Percentiles rank a stretch among this genome's conserved stretches.
These are phyloP conservation scores for Geopemphigus sp. DNA, from an alignment of 1,140 invertebrate species.

Conservation along the genomic window DNA sequence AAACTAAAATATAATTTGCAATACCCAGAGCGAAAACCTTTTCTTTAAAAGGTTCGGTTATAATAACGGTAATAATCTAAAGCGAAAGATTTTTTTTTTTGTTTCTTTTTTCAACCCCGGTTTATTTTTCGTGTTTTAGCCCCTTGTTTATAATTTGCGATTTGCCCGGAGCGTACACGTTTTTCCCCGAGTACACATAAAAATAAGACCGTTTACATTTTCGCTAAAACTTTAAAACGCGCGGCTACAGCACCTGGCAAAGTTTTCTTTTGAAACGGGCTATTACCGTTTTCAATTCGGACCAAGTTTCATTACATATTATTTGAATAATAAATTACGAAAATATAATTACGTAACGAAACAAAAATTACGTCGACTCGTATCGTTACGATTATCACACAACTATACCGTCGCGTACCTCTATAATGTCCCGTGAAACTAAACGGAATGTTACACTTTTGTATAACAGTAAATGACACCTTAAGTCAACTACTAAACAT, in stretches of 20 bases:
- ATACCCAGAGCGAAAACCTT: not conserved
- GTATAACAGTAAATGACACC: too few species aligned
- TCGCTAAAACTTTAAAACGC: constrained; percentile 23
- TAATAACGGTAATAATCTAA: constrained; percentile 30
- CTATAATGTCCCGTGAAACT: too few species aligned
- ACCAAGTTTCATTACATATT: constrained; percentile 4
- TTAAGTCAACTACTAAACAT: too few species aligned
- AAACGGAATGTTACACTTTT: too few species aligned
- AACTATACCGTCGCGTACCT: too few species aligned
- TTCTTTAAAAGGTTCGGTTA: constrained; percentile 20
- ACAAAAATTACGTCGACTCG: not conserved
- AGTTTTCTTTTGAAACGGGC: constrained; percentile 23
- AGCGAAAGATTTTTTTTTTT: constrained; percentile 14
- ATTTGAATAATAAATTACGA: constrained; percentile 26
- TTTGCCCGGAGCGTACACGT: constrained; percentile 12
- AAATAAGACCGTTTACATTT: constrained; percentile 27
- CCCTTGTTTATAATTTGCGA: constrained; percentile 24
- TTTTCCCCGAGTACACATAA: constrained; percentile 22
- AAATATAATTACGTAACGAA: not conserved
- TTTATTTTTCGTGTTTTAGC: not conserved
- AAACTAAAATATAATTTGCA: constrained; percentile 29
- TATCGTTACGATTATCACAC: too few species aligned
- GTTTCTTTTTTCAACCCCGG: not conserved
- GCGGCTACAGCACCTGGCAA: not conserved
- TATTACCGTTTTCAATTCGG: constrained; percentile 26